phyloP scores from a whole-genome alignment of 1,140 invertebrate genomes.

The Drosophila pallidifrons region DNA sequence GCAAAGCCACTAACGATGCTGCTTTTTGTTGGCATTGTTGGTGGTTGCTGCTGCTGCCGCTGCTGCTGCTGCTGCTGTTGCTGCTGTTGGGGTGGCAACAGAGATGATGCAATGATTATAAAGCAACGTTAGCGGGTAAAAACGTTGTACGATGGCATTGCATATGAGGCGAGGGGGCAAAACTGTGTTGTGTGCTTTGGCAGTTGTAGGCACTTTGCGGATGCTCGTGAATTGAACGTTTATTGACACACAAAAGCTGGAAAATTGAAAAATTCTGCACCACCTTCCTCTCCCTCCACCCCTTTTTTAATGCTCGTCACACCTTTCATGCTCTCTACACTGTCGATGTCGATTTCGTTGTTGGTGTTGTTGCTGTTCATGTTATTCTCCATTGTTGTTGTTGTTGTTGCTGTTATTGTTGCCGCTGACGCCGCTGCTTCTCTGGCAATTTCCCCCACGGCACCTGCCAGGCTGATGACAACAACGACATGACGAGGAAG shows the following conservation, averaged over 20 bases:
- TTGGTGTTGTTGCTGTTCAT: constrained; percentile 38
- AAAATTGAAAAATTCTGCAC: constrained; percentile 81
- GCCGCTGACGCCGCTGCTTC: constrained; percentile 28
- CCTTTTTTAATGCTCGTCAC: constrained; percentile 60
- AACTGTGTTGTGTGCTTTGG: constrained; percentile 40
- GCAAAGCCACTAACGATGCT: constrained; percentile 68
- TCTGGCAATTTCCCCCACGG: constrained; percentile 55
- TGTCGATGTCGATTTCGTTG: constrained; percentile 50
- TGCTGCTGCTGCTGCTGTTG: constrained; percentile 18
- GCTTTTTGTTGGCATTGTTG: constrained; percentile 66
- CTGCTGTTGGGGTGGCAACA: neutral
- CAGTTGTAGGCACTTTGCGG: constrained; percentile 79
- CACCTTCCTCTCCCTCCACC: constrained; percentile 40
- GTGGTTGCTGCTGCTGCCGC: constrained; percentile 26
- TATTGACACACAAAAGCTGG: constrained; percentile 80
- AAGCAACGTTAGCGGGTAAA: constrained; percentile 63
- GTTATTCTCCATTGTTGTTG: constrained; percentile 1
- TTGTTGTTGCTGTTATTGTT: constrained; percentile 28
- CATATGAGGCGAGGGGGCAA: constrained; percentile 14
- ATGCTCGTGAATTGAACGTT: constrained; percentile 79
- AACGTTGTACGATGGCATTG: constrained; percentile 37
- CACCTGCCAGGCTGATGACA: constrained; percentile 47
- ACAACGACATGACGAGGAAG: constrained; percentile 19
- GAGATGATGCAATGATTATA: constrained; percentile 69
- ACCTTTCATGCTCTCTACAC: constrained; percentile 54